Base-by-base conservation (phyloP, 2,888 invertebrate species). In the Lampropteryx suffumata region DNA sequence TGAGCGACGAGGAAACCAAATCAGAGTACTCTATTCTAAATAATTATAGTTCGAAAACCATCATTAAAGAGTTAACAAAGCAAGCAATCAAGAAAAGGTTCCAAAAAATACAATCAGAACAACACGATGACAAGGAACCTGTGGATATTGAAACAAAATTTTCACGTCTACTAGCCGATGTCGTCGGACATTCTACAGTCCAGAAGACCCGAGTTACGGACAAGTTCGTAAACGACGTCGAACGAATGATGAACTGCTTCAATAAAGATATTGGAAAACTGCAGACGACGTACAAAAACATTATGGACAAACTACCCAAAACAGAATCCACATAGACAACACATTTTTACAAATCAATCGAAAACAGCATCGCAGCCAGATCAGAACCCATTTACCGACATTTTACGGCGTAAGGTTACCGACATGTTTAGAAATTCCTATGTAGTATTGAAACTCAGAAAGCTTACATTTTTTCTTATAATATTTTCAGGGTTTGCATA, bases 211-310 rank as follows among this genome's bases (percentile, higher is more conserved):
- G 42, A 27, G 57, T 43, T 1, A 68, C 69, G n/a, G 68, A 75
- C 9, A 70, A 73, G 55, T 76, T 80, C 37, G 42, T 78, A 10
- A 44, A 56, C 10, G 67, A 71, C 26, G 59, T 79, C 2, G 71
- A 71, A 55, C 57, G 55, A 13, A 61, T 76, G 64, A 66, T 71
- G 45, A 58, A 49, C 6, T 56, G 54, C 9, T 68, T 77, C 21
- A 64, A 62, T 35, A 51, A 56, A 11, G 65, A 72, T 35, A 36
- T 79, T 13, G 56, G 55, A 0, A 64, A 70, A 49, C 52, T 75
- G 55, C 58, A 66, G 24, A 43, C 53, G 27, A 41, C 62, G 0
- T 65, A 59, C 46, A 52, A 53, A 10, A 61, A 54, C 37, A 59
- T 71, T 53, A 56, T 64, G 60, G 65, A 68, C 54, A 70, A 69